phyloP scores from a whole-genome alignment of 2,888 invertebrate genomes.

The Gibbula magus region DNA sequence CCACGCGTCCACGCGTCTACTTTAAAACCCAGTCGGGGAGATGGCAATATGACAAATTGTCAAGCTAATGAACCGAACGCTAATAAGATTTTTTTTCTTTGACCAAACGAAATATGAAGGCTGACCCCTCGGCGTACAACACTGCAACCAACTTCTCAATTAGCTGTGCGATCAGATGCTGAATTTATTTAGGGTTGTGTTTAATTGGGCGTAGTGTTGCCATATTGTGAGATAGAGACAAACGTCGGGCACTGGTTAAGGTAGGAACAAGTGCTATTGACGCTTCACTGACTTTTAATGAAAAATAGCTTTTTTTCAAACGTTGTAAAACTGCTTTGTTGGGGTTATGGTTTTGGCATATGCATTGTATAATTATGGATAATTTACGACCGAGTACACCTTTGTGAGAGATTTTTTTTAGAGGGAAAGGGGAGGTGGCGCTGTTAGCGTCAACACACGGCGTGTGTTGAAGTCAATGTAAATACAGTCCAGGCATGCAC shows the following conservation, averaged over 20 bases:
- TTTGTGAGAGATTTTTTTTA: too few relatives aligned
- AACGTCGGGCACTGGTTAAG: not conserved
- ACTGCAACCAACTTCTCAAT: not conserved
- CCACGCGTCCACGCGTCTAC: not conserved
- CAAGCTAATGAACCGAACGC: not conserved
- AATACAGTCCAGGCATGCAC: too few relatives aligned
- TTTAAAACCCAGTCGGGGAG: not conserved
- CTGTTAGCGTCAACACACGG: too few relatives aligned
- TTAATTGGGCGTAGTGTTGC: slow-evolving; percentile 4
- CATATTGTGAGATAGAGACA: not conserved
- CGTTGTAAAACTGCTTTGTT: too few relatives aligned
- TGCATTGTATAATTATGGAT: too few relatives aligned
- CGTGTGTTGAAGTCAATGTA: too few relatives aligned
- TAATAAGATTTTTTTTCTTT: slow-evolving; percentile 23
- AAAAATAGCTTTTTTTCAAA: too few relatives aligned
- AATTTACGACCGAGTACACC: too few relatives aligned
- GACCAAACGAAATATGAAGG: slow-evolving; percentile 10
- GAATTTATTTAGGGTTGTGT: not conserved
- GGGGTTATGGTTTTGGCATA: too few relatives aligned
- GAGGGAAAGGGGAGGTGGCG: too few relatives aligned
- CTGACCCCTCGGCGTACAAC: not conserved
- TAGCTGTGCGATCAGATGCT: not conserved
- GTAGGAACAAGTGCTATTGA: not conserved
- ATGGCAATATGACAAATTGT: not conserved
- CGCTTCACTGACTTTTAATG: not conserved